Percentiles rank a stretch among this genome's conserved stretches.
Conservation (phyloP, 2,888 invertebrate species). For the Chloroclysta siterata region DNA sequence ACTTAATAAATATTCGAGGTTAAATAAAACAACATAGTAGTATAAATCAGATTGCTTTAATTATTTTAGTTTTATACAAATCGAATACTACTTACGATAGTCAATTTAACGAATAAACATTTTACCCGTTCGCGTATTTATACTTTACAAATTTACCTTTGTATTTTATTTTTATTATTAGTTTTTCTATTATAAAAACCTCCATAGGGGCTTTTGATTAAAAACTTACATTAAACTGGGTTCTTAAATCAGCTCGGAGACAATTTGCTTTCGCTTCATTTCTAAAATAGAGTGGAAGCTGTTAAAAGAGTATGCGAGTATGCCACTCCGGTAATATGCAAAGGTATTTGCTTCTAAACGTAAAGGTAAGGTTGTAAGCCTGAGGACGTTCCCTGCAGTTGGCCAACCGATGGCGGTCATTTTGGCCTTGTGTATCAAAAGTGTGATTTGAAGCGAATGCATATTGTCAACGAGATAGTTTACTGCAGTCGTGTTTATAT, state of each 20-base stretch:
- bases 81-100: slow-evolving; percentile 84
- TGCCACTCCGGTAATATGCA: neutral
- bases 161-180: slow-evolving; percentile 66
- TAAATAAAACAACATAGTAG: slow-evolving; percentile 69
- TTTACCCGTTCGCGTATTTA: slow-evolving; percentile 77
- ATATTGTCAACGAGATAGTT: slow-evolving; percentile 39
- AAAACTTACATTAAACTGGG: slow-evolving; percentile 81
- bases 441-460: slow-evolving; percentile 5
- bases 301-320: no score
- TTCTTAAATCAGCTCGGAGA: slow-evolving; percentile 51
- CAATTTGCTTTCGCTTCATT: slow-evolving; percentile 13
- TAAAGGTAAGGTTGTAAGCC: slow-evolving; percentile 4
- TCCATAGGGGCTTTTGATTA: slow-evolving; percentile 82
- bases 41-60: slow-evolving; percentile 86
- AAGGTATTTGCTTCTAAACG: neutral
- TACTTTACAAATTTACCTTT: slow-evolving; percentile 83
- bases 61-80: slow-evolving; percentile 85
- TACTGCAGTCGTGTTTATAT: slow-evolving; percentile 77
- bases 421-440: neutral
- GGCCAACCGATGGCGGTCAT: neutral
- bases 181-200: slow-evolving; percentile 81
- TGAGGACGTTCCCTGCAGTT: neutral
- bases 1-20: neutral
- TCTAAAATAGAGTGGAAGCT: neutral
- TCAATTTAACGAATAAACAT: slow-evolving; percentile 83